Evolutionary conservation across 2,888 invertebrate species (phyloP).

Genomic region (Perithous albicinctus): DNA sequence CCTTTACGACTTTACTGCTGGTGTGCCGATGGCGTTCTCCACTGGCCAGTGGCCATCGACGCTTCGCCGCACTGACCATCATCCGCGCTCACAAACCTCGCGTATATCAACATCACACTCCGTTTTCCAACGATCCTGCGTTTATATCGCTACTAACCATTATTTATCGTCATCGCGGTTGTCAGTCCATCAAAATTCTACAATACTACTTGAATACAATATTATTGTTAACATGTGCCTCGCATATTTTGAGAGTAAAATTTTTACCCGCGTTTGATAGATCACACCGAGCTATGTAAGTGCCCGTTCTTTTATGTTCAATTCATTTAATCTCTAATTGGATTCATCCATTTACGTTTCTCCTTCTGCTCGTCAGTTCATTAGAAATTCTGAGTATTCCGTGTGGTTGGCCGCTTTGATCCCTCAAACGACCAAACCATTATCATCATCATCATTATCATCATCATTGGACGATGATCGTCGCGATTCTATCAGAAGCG

Average conservation of each 20-base stretch:
- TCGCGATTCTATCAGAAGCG: too few species aligned
- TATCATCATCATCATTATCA: conserved; percentile 43
- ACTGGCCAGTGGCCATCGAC: conserved; percentile 23
- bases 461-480: too few species aligned
- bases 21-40: conserved; percentile 1
- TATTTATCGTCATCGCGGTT: conserved; percentile 37
- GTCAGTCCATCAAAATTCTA: conserved; percentile 30
- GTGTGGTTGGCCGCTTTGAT: conserved; percentile 56
- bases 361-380: conserved; percentile 40
- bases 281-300: conserved; percentile 2
- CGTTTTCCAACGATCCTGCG: conserved; percentile 3
- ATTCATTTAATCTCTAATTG: conserved; percentile 63
- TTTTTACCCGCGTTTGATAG: background rate
- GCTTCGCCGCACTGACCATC: conserved; percentile 19
- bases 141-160: conserved; percentile 26
- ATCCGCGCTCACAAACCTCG: conserved; percentile 28
- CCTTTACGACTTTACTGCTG: conserved; percentile 49
- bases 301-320: conserved; percentile 48
- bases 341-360: conserved; percentile 60
- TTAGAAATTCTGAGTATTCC: conserved; percentile 63
- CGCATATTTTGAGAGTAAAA: background rate
- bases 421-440: conserved; percentile 34
- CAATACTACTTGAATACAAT: background rate
- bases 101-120: conserved; percentile 39
- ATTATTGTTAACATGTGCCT: conserved; percentile 11